phyloP scores from a whole-genome alignment of 1,140 invertebrate genomes.

The Vanessa tameamea region DNA sequence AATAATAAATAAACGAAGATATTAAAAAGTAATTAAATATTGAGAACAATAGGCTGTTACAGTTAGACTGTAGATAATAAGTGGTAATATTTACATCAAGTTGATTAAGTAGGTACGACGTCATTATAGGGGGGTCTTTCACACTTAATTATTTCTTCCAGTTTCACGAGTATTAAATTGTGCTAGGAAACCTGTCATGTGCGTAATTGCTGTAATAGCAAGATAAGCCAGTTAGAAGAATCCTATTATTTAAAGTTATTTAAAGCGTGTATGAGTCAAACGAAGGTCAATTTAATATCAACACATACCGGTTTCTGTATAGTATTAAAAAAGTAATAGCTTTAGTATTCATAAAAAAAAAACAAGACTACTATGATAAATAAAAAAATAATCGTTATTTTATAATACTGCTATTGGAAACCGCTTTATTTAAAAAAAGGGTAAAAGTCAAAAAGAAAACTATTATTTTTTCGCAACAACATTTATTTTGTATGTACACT shows the following conservation, averaged over 20 bases:
- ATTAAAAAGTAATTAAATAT: too few species aligned
- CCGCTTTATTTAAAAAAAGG: background rate
- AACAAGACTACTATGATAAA: too few species aligned
- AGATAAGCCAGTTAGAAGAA: slow-evolving; percentile 37
- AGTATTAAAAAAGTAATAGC: background rate
- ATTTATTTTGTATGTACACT: slow-evolving; percentile 80
- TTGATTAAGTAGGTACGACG: background rate
- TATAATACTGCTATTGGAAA: too few species aligned
- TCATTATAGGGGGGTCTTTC: background rate
- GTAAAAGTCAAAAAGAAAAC: slow-evolving; percentile 41
- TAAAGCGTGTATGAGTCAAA: slow-evolving; percentile 17
- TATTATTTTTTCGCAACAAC: slow-evolving; percentile 63
- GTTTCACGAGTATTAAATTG: slow-evolving; percentile 10
- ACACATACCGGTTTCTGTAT: slow-evolving; percentile 22
- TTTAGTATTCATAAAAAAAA: background rate
- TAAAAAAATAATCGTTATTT: too few species aligned
- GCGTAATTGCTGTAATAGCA: slow-evolving; percentile 16
- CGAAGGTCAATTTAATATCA: slow-evolving; percentile 26
- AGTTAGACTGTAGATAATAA: too few species aligned
- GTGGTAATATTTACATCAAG: too few species aligned
- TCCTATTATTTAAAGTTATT: slow-evolving; percentile 37
- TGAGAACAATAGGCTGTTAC: too few species aligned
- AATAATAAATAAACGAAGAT: too few species aligned
- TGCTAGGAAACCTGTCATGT: slow-evolving; percentile 22
- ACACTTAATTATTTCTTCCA: background rate